Evolutionary conservation across 2,797 vertebrate genomes (phyloP).

Genomic region (Gallinago stenura): DNA sequence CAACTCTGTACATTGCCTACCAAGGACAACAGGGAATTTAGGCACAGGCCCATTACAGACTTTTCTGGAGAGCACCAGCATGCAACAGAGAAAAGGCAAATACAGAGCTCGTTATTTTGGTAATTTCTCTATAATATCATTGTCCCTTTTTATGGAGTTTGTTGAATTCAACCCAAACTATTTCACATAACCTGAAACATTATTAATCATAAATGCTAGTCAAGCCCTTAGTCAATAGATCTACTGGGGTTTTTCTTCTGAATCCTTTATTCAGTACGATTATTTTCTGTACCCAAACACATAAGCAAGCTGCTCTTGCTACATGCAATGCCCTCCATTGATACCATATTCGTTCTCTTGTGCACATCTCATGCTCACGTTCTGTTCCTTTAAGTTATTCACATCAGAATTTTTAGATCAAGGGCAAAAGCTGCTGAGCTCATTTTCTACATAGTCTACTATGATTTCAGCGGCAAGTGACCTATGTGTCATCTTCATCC

Average conservation of each 20-base stretch:
- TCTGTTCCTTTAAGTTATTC: background rate
- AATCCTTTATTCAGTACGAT: background rate
- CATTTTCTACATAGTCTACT: background rate
- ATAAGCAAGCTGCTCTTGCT: background rate
- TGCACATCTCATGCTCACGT: background rate
- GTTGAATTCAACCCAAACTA: background rate
- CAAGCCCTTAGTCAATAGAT: background rate
- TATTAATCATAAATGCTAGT: background rate
- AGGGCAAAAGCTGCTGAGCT: background rate
- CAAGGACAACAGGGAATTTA: background rate
- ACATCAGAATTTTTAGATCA: background rate
- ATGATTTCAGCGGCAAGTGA: conserved; percentile 1
- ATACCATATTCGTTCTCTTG: background rate
- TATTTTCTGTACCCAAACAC: background rate
- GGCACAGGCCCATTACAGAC: background rate
- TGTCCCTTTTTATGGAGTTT: background rate
- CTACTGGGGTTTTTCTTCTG: background rate
- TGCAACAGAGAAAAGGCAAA: background rate
- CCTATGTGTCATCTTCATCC: background rate
- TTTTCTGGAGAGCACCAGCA: background rate
- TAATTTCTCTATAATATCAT: background rate
- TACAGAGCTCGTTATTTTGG: background rate
- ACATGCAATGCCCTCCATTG: background rate
- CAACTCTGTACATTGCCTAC: background rate
- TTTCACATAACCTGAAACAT: background rate